phyloP scores from a whole-genome alignment of 2,888 invertebrate genomes.

The Mesorhabditis sp. region DNA sequence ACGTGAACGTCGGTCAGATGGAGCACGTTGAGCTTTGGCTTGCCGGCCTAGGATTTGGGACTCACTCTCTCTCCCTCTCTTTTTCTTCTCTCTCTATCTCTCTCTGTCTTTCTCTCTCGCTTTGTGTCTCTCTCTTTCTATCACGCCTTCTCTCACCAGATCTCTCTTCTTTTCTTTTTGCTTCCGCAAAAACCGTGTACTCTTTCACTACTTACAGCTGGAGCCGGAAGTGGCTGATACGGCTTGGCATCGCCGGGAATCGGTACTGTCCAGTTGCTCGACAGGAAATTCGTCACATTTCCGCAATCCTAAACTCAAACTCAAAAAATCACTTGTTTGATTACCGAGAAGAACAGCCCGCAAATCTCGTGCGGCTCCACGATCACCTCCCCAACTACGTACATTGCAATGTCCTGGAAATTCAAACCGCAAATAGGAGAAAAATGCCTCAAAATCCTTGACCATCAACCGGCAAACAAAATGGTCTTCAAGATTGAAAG shows the following conservation, averaged over 20 bases:
- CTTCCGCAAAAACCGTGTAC: no score
- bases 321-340: neutral
- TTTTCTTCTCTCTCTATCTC: no score
- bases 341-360: neutral
- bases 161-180: no score
- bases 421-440: no score
- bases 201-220: neutral
- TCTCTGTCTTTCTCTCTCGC: no score
- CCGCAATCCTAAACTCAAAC: neutral
- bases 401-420: neutral
- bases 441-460: conserved; percentile 30
- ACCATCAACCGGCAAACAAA: conserved; percentile 41
- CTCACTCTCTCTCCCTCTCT: no score
- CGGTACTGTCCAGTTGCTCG: neutral
- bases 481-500: conserved; percentile 41
- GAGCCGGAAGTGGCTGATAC: neutral
- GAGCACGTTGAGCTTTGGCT: neutral
- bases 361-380: neutral
- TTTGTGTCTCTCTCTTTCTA: no score
- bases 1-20: neutral
- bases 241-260: neutral
- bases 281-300: neutral
- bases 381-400: neutral
- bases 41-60: neutral
- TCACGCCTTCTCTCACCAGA: no score